Conservation (phyloP, 2,888 invertebrate species). For the Epirrhoe alternata region DNA sequence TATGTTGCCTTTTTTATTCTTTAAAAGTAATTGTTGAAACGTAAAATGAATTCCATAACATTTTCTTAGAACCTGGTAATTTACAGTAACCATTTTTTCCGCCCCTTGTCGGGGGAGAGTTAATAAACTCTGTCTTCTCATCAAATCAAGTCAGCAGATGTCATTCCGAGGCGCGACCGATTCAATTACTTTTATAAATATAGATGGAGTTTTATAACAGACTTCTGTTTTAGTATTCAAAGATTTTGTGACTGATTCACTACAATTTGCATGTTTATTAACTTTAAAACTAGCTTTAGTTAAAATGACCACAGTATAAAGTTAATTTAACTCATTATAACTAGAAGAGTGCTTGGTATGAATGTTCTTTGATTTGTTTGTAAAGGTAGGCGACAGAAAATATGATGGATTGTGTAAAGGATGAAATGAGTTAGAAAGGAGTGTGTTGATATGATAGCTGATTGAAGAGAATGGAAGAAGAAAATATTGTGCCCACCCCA, state of each 20-base stretch:
- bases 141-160: conserved; percentile 74
- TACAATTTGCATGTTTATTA: conserved; percentile 77
- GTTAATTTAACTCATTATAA: no score
- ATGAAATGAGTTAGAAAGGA: no score
- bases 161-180: conserved; percentile 64
- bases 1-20: neutral
- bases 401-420: no score
- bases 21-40: neutral
- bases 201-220: conserved; percentile 31
- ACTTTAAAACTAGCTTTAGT: conserved; percentile 35
- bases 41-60: neutral
- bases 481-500: no score
- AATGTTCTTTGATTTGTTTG: no score
- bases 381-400: no score
- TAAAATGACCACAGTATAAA: no score
- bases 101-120: conserved; percentile 47
- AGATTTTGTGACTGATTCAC: conserved; percentile 6
- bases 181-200: conserved; percentile 79
- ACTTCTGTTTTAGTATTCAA: conserved; percentile 45
- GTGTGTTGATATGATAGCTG: no score
- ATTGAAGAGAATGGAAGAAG: no score
- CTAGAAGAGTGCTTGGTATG: no score
- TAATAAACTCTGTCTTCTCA: conserved; percentile 60
- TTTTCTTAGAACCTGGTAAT: conserved; percentile 6
- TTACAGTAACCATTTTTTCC: conserved; percentile 15